These are phyloP conservation scores for Manis crassicaudata DNA, from an alignment of 2,797 vertebrate species.

Conservation along the genomic window DNA sequence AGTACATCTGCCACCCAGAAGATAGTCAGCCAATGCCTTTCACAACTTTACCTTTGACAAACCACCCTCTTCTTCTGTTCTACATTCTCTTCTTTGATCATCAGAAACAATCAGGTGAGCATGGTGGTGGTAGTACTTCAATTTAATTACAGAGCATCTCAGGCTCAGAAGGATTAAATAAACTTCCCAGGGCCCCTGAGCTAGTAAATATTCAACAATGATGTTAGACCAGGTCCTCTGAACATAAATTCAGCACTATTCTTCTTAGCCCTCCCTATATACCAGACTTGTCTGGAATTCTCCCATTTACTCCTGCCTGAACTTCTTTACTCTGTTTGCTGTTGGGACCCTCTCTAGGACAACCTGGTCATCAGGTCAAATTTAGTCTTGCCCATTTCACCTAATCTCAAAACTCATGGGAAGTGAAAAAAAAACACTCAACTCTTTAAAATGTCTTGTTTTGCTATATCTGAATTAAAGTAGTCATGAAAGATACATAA, in stretches of 20 bases:
- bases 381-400: neutral
- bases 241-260: neutral
- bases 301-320: neutral
- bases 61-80: slow-evolving; percentile 7
- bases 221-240: neutral
- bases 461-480: neutral
- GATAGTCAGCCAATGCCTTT: neutral
- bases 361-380: neutral
- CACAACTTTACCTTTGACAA: neutral
- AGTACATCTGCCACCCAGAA: neutral
- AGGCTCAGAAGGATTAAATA: neutral
- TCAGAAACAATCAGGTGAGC: neutral
- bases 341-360: neutral
- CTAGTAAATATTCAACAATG: neutral
- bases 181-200: neutral
- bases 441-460: neutral
- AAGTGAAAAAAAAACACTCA: neutral
- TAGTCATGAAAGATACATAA: neutral
- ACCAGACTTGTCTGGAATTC: neutral
- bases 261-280: neutral
- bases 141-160: neutral
- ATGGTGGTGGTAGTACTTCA: neutral
- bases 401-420: neutral
- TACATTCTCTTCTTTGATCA: neutral
- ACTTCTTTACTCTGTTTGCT: neutral